phyloP scores from a whole-genome alignment of 1,140 invertebrate species.

The Drosophila sp. region DNA sequence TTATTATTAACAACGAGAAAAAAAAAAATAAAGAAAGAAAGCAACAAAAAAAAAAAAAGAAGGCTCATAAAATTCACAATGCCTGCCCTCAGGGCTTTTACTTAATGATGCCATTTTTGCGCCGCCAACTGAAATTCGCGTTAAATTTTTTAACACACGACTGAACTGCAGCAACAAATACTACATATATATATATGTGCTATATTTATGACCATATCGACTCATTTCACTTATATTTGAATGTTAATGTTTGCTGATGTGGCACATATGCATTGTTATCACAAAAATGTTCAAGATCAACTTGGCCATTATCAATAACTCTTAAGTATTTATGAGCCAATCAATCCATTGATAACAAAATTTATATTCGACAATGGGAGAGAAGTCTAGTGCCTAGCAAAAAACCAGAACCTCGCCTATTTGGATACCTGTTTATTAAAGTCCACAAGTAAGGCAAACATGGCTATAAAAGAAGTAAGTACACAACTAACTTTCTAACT shows the following conservation, averaged over 20 bases:
- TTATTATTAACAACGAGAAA: constrained; percentile 72
- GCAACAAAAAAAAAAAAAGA: constrained; percentile 46
- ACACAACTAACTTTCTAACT: too few species aligned
- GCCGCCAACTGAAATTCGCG: constrained; percentile 73
- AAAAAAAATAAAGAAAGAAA: constrained; percentile 7
- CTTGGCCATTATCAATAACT: too few species aligned
- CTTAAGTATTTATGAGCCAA: too few species aligned
- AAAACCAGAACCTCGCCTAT: too few species aligned
- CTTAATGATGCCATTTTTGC: constrained; percentile 81
- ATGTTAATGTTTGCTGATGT: constrained; percentile 41
- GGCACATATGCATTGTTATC: background rate
- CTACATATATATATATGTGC: constrained; percentile 37
- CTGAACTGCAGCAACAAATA: constrained; percentile 67
- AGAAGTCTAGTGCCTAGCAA: too few species aligned
- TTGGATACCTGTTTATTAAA: too few species aligned
- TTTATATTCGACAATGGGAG: too few species aligned
- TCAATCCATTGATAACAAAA: too few species aligned
- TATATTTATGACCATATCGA: constrained; percentile 22
- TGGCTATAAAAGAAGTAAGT: too few species aligned
- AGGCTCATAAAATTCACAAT: constrained; percentile 82
- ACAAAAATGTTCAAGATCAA: background rate
- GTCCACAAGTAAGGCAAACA: too few species aligned
- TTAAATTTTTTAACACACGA: constrained; percentile 79
- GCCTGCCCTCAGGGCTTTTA: constrained; percentile 71
- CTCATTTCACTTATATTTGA: constrained; percentile 46